Conservation (phyloP, 2,113 vertebrate species). For the Lycaon pictus region DNA sequence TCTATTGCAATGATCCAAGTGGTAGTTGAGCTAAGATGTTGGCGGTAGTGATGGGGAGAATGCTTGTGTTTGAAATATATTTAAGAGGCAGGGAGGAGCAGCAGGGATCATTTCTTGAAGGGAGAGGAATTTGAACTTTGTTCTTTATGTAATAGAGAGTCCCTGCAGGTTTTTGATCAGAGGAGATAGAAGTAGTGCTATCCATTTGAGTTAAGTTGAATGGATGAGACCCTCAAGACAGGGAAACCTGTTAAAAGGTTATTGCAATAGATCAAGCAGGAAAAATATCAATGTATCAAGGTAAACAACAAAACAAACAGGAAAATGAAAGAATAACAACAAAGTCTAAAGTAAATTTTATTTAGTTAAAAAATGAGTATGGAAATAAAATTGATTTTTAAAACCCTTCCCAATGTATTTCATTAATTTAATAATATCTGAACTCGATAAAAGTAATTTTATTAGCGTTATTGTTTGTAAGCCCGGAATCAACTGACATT, state of each 20-base stretch:
- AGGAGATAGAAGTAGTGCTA: background rate
- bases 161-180: constrained; percentile 11
- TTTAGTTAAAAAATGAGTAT: constrained; percentile 57
- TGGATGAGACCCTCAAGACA: background rate
- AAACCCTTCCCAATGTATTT: constrained; percentile 19
- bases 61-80: background rate
- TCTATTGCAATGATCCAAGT: background rate
- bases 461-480: constrained; percentile 61
- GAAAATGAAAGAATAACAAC: background rate
- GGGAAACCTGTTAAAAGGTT: constrained; percentile 7
- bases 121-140: background rate
- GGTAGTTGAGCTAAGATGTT: background rate
- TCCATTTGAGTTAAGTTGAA: background rate
- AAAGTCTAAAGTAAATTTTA: constrained; percentile 34
- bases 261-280: constrained; percentile 41
- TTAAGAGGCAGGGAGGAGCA: background rate
- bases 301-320: background rate
- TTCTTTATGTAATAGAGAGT: background rate
- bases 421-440: constrained; percentile 69
- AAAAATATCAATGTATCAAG: constrained; percentile 6
- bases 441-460: constrained; percentile 61
- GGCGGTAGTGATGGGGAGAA: background rate
- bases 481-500: constrained; percentile 58
- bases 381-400: constrained; percentile 55
- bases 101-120: background rate